Evolutionary conservation across 1,140 invertebrate species (phyloP).

Genomic region (Cotesia glomerata): DNA sequence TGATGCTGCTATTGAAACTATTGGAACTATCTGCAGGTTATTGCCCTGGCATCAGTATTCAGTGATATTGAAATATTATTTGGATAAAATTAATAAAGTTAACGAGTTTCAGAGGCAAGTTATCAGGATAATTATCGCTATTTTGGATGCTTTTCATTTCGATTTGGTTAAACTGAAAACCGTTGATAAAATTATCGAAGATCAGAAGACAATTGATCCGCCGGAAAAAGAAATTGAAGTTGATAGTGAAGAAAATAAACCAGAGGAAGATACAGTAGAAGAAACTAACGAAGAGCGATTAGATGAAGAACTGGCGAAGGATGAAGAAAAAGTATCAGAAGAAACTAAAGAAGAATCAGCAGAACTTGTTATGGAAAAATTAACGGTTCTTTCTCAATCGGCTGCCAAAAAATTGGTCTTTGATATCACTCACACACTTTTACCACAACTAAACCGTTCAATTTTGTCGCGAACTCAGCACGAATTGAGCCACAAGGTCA

Average conservation of each 20-base stretch:
- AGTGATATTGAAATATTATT: slow-evolving; percentile 78
- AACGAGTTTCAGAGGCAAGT: slow-evolving; percentile 82
- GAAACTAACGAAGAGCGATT: slow-evolving; percentile 42
- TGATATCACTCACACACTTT: slow-evolving; percentile 62
- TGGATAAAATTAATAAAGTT: slow-evolving; percentile 74
- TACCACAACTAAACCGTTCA: slow-evolving; percentile 72
- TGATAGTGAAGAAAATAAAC: slow-evolving; percentile 32
- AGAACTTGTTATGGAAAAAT: slow-evolving; percentile 63
- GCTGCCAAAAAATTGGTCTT: slow-evolving; percentile 76
- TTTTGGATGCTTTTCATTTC: slow-evolving; percentile 93
- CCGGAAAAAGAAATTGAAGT: slow-evolving; percentile 39
- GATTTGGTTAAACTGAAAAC: slow-evolving; percentile 72
- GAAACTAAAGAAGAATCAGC: slow-evolving; percentile 35
- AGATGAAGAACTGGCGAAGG: slow-evolving; percentile 48
- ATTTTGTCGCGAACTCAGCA: slow-evolving; percentile 77
- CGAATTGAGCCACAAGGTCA: slow-evolving; percentile 82
- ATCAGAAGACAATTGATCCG: slow-evolving; percentile 43
- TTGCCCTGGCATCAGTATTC: slow-evolving; percentile 90
- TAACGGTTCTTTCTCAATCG: slow-evolving; percentile 69
- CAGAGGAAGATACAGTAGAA: slow-evolving; percentile 38
- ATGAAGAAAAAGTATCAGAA: slow-evolving; percentile 40
- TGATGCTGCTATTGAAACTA: slow-evolving; percentile 81
- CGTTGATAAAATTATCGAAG: slow-evolving; percentile 26
- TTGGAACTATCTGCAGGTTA: slow-evolving; percentile 76
- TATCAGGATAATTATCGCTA: slow-evolving; percentile 79